phyloP scores from a whole-genome alignment of 1,140 invertebrate species.

The Ceratoteleas bidentatus region DNA sequence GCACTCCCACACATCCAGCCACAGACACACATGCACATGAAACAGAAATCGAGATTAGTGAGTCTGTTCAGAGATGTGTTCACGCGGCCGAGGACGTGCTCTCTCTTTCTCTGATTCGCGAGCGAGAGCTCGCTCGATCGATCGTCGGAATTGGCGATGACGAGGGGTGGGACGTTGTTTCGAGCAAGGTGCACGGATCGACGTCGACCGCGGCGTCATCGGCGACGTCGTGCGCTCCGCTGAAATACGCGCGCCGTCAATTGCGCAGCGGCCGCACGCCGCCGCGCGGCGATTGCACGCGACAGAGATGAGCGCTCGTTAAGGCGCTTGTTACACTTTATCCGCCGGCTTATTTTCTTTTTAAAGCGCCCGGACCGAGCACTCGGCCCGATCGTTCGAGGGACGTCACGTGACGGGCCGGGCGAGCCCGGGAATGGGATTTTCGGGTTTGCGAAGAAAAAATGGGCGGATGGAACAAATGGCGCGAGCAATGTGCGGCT shows the following conservation, averaged over 20 bases:
- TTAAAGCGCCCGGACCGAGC: constrained; percentile 25
- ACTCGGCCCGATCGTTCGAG: too few species aligned
- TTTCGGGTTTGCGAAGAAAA: too few species aligned
- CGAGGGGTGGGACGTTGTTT: constrained; percentile 46
- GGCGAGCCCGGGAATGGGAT: too few species aligned
- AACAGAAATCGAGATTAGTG: too few species aligned
- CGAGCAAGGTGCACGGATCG: constrained; percentile 51
- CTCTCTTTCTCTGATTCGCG: constrained; percentile 49
- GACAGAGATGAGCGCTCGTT: constrained; percentile 51
- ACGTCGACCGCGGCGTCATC: constrained; percentile 47
- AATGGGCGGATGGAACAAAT: too few species aligned
- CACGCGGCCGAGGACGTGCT: constrained; percentile 42
- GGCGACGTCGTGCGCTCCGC: constrained; percentile 34
- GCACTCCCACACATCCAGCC: too few species aligned
- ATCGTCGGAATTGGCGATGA: constrained; percentile 60
- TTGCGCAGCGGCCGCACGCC: constrained; percentile 29
- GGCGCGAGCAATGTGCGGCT: too few species aligned
- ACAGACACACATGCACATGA: too few species aligned
- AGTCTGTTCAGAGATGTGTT: too few species aligned
- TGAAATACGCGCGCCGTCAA: constrained; percentile 23
- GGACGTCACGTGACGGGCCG: too few species aligned
- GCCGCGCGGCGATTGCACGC: constrained; percentile 22
- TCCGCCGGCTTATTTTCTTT: constrained; percentile 30
- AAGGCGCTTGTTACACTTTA: constrained; percentile 48
- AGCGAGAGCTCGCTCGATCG: constrained; percentile 54